Base-by-base conservation (phyloP, 2,888 invertebrate genomes). In the Timandra comae region DNA sequence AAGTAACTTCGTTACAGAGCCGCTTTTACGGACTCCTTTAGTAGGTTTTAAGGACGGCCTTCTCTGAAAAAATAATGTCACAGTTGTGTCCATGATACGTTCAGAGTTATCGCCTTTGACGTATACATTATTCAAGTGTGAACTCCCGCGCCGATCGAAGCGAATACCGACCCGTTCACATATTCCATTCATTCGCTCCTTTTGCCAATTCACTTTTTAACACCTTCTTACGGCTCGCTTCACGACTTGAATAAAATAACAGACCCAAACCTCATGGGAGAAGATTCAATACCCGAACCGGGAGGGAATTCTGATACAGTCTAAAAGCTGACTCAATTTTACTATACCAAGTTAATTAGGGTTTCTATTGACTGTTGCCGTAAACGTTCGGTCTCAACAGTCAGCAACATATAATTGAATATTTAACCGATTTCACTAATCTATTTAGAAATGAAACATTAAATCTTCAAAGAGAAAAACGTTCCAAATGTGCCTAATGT, bases 191-290 rank as follows among this genome's bases (percentile, higher is more conserved):
- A 78, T 74, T 69, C 71, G 63, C 59, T 72, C 70, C 66, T 68
- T 78, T 73, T 67, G 64, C 71, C 73, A 66, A 73, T 80, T 80
- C 76, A 73, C 79, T 80, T 71, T 76, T 81, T 80, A 80, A 77
- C 81, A 81, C 81, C 78, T 81, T 73, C 74, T 77, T 76, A 80
- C 68, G 63, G 63, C 55, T 66, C 65, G 68, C 65, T 73, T 71
- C 77, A 72, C 67, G 65, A 57, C 54, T 60, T 81, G 78, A 82
- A 82, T 82, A 81, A 81, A 75, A 75, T 75, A 79, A 68, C 63
- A 63, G 55, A 53, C 51, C 43, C 40, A 56, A 70, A 58, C 57
- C 76, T 69, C 66, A 61, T 59, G 72, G 61, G 69, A 65, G 43
- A 62, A 59, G 57, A 71, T 70, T 73, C 66, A 68, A 58, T 58